Evolutionary conservation across 2,797 vertebrate genomes (phyloP).

Genomic region (Enoplosus armatus): DNA sequence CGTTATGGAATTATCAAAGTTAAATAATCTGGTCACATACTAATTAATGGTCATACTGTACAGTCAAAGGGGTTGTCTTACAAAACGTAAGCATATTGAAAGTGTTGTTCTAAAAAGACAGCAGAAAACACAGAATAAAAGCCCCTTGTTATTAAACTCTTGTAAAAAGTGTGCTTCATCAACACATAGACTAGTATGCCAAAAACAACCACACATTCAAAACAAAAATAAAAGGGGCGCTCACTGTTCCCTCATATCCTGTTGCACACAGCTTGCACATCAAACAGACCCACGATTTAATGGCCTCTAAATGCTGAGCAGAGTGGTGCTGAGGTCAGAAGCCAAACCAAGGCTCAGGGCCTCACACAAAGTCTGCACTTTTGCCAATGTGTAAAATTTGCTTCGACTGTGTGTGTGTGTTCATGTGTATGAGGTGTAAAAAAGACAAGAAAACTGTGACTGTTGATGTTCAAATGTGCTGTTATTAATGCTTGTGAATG

Average conservation of each 20-base stretch:
- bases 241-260: conserved; percentile 65
- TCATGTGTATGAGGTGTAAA: neutral
- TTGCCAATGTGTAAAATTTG: conserved; percentile 49
- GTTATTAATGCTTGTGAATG: conserved; percentile 1
- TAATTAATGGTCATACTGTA: conserved; percentile 8
- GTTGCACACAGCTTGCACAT: conserved; percentile 80
- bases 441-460: neutral
- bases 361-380: conserved; percentile 63
- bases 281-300: conserved; percentile 77
- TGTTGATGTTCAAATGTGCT: neutral
- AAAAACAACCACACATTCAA: conserved; percentile 55
- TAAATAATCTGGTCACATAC: conserved; percentile 5
- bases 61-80: neutral
- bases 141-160: conserved; percentile 21
- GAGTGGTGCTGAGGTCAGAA: conserved; percentile 70
- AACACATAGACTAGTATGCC: conserved; percentile 29
- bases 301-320: conserved; percentile 70
- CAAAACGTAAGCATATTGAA: conserved; percentile 5
- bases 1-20: conserved; percentile 14
- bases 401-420: conserved; percentile 4
- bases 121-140: conserved; percentile 14
- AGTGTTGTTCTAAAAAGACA: conserved; percentile 6
- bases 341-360: conserved; percentile 58
- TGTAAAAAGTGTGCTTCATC: conserved; percentile 42
- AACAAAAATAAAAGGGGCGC: conserved; percentile 66